Conservation (phyloP, 2,113 vertebrate species). For the Lepus timidus region DNA sequence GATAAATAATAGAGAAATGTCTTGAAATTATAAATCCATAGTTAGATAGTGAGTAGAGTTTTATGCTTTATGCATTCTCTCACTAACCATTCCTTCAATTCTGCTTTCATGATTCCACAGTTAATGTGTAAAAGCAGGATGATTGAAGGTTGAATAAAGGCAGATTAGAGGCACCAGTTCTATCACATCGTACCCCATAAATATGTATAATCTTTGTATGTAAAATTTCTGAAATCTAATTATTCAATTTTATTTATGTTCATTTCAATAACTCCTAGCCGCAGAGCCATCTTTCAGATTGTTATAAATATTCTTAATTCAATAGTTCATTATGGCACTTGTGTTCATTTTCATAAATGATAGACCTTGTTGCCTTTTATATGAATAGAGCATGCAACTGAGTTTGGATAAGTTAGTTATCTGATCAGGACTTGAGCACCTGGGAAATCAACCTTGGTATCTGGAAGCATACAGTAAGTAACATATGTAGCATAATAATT, state of each 20-base stretch:
- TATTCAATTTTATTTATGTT: too few species aligned
- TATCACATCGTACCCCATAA: not conserved
- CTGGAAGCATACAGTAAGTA: not conserved
- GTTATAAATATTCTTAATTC: too few species aligned
- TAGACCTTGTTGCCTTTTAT: too few species aligned
- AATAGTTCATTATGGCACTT: too few species aligned
- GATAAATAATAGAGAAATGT: not conserved
- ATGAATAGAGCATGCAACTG: too few species aligned
- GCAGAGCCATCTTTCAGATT: too few species aligned
- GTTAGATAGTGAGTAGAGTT: not conserved
- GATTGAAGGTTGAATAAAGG: not conserved
- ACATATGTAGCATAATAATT: not conserved
- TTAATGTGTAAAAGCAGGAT: not conserved
- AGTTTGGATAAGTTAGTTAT: conserved; percentile 22
- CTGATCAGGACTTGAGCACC: not conserved
- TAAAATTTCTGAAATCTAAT: too few species aligned
- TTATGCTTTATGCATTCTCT: not conserved
- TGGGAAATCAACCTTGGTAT: not conserved
- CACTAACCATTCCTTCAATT: not conserved
- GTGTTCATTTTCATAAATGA: too few species aligned
- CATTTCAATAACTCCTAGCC: too few species aligned
- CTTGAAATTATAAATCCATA: not conserved
- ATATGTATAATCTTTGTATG: too few species aligned
- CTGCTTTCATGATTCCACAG: not conserved
- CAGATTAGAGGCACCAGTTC: not conserved